These are phyloP conservation scores for Decapterus maruadsi DNA, from an alignment of 2,797 vertebrate species.

Conservation along the genomic window DNA sequence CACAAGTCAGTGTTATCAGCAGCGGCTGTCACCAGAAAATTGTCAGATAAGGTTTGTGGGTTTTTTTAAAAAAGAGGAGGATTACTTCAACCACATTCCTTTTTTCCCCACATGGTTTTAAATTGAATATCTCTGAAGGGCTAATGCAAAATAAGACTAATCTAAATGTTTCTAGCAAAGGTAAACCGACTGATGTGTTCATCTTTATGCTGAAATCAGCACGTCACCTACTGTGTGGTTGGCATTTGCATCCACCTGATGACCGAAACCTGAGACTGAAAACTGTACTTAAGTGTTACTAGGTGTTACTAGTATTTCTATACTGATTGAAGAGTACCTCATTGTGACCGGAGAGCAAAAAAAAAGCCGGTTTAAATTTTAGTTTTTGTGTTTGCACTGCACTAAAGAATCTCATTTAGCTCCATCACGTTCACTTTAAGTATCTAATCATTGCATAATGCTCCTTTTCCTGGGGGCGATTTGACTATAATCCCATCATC, in stretches of 20 bases:
- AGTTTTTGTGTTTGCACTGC: background rate
- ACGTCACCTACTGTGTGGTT: background rate
- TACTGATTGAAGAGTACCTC: background rate
- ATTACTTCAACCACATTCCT: background rate
- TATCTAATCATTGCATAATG: background rate
- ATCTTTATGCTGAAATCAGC: background rate
- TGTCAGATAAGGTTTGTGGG: slow-evolving; percentile 2
- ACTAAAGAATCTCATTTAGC: slow-evolving; percentile 6
- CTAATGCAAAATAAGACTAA: too few relatives aligned
- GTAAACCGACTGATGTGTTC: background rate
- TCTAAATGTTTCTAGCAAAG: background rate
- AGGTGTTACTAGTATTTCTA: background rate
- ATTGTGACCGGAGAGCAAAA: background rate
- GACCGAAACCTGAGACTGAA: background rate
- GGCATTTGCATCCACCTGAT: background rate
- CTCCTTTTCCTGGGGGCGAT: too few relatives aligned
- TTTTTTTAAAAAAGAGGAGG: background rate
- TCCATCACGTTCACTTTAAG: slow-evolving; percentile 9
- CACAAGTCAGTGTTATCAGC: slow-evolving; percentile 14
- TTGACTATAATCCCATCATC: too few relatives aligned
- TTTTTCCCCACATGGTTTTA: background rate
- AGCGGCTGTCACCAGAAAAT: background rate
- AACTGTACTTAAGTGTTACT: background rate
- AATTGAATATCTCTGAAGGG: background rate
- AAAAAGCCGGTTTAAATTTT: background rate